Base-by-base conservation (phyloP, 2,113 vertebrate genomes). In the Pseudopipra pipra region DNA sequence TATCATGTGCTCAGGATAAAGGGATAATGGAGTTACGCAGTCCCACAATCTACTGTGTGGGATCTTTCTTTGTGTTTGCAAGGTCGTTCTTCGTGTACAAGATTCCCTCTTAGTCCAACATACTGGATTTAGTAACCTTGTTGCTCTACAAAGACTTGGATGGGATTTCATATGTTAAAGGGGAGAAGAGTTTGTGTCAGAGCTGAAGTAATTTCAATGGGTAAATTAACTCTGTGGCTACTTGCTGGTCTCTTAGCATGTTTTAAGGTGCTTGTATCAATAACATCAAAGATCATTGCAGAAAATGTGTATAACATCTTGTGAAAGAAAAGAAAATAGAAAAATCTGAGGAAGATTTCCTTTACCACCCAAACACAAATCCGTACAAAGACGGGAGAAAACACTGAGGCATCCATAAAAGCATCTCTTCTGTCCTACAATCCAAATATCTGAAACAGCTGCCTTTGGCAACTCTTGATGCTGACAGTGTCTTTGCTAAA, bases 91-190 rank as follows among this genome's bases (percentile, higher is more conserved):
- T 85, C 10, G 35, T 11, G 30, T n/a, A 30, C 1, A 79, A 62
- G 24, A 63, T 62, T 68, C 25, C 15, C 5, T 70, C 52, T 56
- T 52, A 31, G 37, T 41, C 12, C 71, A 61, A 30, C 24, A 23
- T 0, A 0, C 15, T 52, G 3, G 19, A 77, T 73, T 74, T 39
- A 47, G 44, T 62, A 43, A 71, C 9, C 6, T 68, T 3, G 1
- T 41, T 73, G 33, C 14, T 41, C 5, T 80, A 5, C 5, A 11
- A 51, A 84, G 67, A 8, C 6, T 73, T 78, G 46, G 35, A 46
- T 51, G 33, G 18, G 27, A 70, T 72, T 70, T 74, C 30, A 6
- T 51, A 7, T 37, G 4, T 30, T 63, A 24, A 73, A 87, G 44
- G 90, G 19, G 25, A 85, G 66, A 84, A 47, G 51, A 83, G 21